A percentile compares a stretch with the other conserved stretches of the same genome.
phyloP scores from a whole-genome alignment of 2,888 invertebrate species.

The Dione vanillae region DNA sequence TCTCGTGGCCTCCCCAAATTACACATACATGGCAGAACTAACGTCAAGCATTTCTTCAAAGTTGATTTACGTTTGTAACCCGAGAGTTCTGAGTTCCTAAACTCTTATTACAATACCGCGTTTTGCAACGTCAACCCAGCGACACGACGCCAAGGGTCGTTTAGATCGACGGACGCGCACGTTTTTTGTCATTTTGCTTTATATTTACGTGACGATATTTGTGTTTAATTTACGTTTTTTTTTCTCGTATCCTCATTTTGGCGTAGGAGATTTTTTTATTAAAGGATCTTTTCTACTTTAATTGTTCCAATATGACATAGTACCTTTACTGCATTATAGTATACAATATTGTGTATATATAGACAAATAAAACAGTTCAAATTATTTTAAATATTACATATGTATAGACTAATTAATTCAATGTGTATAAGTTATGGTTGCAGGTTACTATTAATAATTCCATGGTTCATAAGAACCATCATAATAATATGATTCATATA shows the following conservation, averaged over 20 bases:
- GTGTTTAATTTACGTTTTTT: not conserved
- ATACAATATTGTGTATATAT: too few species aligned
- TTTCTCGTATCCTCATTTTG: not conserved
- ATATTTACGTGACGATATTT: not conserved
- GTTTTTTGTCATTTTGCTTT: not conserved
- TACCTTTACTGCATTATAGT: too few species aligned
- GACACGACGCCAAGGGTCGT: constrained; percentile 26
- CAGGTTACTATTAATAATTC: too few species aligned
- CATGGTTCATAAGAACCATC: too few species aligned
- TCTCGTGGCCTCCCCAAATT: not conserved
- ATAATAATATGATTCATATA: too few species aligned
- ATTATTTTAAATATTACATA: too few species aligned
- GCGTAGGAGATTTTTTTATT: not conserved
- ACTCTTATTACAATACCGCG: constrained; percentile 45
- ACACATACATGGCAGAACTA: not conserved
- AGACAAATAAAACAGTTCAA: too few species aligned
- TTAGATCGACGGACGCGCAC: constrained; percentile 20
- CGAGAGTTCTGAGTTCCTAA: constrained; percentile 30
- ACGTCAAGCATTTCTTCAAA: constrained; percentile 17
- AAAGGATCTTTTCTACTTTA: not conserved
- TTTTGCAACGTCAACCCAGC: constrained; percentile 39
- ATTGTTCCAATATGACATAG: too few species aligned
- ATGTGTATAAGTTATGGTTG: too few species aligned
- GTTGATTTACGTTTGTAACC: constrained; percentile 34
- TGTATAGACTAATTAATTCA: too few species aligned